Evolutionary conservation across 2,113 vertebrate genomes (phyloP).

Genomic region (Hippopotamus amphibius): DNA sequence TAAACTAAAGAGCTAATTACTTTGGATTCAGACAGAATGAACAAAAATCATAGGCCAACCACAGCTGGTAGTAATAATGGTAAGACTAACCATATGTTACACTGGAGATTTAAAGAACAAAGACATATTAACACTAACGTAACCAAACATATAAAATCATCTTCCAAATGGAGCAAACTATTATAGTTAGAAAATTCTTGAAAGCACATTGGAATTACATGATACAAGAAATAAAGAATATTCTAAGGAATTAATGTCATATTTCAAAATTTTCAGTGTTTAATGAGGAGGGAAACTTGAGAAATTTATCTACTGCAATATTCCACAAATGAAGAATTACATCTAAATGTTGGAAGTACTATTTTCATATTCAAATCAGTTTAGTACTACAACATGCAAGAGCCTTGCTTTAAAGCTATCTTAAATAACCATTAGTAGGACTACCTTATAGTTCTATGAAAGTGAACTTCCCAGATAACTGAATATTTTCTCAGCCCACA

Average conservation of each 20-base stretch:
- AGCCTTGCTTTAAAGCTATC: neutral
- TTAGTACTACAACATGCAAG: neutral
- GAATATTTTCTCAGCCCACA: neutral
- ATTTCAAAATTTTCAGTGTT: slow-evolving; percentile 48
- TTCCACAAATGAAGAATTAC: slow-evolving; percentile 17
- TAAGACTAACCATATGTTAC: slow-evolving; percentile 65
- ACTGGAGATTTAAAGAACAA: slow-evolving; percentile 70
- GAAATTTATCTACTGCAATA: slow-evolving; percentile 11
- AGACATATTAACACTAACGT: slow-evolving; percentile 55
- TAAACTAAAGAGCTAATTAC: slow-evolving; percentile 81
- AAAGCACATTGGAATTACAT: slow-evolving; percentile 39
- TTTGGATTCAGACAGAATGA: slow-evolving; percentile 71
- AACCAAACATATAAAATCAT: slow-evolving; percentile 65
- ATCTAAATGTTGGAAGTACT: neutral
- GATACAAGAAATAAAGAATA: neutral
- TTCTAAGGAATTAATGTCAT: slow-evolving; percentile 12
- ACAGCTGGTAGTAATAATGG: slow-evolving; percentile 73
- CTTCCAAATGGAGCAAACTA: slow-evolving; percentile 54
- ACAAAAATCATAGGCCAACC: slow-evolving; percentile 65
- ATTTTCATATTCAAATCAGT: neutral
- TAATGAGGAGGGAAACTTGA: neutral
- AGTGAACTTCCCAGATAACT: slow-evolving; percentile 2
- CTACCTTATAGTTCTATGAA: neutral
- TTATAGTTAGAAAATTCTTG: slow-evolving; percentile 29
- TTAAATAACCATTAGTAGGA: neutral